Percentiles rank a stretch among this genome's conserved stretches.
Evolutionary conservation across 2,797 vertebrate species (phyloP).

Genomic region (Selene dorsalis): DNA sequence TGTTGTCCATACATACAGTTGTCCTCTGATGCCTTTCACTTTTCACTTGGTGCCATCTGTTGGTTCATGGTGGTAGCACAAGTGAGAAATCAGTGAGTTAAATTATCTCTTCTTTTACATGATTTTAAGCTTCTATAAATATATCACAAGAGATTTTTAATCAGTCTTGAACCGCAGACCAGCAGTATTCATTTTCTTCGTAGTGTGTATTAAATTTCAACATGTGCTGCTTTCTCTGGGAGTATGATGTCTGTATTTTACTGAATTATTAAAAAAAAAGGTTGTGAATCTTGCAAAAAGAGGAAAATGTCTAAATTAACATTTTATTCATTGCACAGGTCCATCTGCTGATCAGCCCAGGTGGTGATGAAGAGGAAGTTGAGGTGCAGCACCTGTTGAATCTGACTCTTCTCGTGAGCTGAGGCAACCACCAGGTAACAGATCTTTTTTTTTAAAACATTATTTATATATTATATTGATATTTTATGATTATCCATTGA

Average conservation of each 20-base stretch:
- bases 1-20: background rate
- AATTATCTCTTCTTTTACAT: background rate
- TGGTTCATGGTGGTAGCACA: conserved; percentile 42
- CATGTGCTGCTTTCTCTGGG: background rate
- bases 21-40: background rate
- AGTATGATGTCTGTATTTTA: background rate
- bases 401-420: background rate
- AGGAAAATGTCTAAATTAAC: background rate
- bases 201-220: background rate
- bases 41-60: conserved; percentile 48
- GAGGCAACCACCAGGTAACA: background rate
- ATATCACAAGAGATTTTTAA: background rate
- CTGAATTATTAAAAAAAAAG: background rate
- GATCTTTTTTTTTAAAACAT: no score
- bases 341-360: conserved; percentile 6
- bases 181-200: background rate
- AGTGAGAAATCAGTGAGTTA: background rate
- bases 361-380: background rate
- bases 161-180: background rate
- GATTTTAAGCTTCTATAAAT: background rate
- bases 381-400: background rate
- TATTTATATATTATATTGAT: no score
- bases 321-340: conserved; percentile 3
- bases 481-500: background rate
- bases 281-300: background rate